Percentiles rank a stretch among this genome's conserved stretches.
These are phyloP conservation scores for Phaethornis superciliosus DNA, from an alignment of 2,113 vertebrate species.

Conservation along the genomic window DNA sequence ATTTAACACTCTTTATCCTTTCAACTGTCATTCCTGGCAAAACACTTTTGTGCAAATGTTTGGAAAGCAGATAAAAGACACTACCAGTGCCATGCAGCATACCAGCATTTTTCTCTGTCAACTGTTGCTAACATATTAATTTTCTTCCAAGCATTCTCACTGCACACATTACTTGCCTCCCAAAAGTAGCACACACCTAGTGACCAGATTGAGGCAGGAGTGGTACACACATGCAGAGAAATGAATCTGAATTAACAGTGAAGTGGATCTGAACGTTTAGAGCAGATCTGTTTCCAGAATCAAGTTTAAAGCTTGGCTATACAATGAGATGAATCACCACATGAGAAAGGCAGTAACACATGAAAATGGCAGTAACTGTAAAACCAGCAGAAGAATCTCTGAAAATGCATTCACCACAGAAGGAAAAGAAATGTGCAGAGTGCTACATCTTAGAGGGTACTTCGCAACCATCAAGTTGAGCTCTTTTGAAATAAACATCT, in stretches of 20 bases:
- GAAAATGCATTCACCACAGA: not conserved
- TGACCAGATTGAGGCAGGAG: not conserved
- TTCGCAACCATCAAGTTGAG: not conserved
- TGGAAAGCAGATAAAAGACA: not conserved
- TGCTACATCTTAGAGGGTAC: not conserved
- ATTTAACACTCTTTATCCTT: not conserved
- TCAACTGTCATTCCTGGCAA: not conserved
- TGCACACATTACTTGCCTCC: not conserved
- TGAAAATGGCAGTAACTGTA: not conserved
- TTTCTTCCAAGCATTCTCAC: not conserved
- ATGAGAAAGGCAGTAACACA: no score
- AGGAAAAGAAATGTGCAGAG: not conserved
- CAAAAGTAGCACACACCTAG: not conserved
- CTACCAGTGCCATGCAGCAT: not conserved
- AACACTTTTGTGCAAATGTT: not conserved
- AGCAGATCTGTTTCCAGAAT: not conserved
- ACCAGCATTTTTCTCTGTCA: not conserved
- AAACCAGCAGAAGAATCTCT: fast-evolving
- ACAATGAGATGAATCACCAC: not conserved
- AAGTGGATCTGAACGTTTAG: not conserved
- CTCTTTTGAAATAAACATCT: not conserved
- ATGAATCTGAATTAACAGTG: no score
- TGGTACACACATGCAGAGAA: not conserved
- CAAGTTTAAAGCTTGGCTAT: fast-evolving
- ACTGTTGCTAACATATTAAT: not conserved